phyloP scores from a whole-genome alignment of 2,113 vertebrate genomes.

The Guaruba guarouba region DNA sequence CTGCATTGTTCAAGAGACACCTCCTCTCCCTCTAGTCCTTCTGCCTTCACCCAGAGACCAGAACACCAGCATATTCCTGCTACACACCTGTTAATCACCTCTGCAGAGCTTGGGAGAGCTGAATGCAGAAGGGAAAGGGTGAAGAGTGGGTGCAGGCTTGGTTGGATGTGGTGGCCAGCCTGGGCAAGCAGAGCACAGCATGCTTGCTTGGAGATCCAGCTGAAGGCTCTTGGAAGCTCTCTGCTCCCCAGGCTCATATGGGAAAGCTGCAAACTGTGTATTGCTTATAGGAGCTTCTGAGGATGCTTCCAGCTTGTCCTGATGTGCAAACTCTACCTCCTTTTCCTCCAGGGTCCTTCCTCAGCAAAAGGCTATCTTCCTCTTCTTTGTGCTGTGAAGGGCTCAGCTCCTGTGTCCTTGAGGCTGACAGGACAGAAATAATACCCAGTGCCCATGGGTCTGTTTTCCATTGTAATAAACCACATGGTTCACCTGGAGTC shows the following conservation, averaged over 20 bases:
- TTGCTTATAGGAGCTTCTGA: neutral
- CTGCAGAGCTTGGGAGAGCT: neutral
- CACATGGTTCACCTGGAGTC: neutral
- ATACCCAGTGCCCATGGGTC: neutral
- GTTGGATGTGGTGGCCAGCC: neutral
- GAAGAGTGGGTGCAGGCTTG: neutral
- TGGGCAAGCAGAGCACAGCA: neutral
- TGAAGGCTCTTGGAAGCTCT: neutral
- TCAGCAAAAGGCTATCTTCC: neutral
- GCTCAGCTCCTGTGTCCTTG: neutral
- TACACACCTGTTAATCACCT: neutral
- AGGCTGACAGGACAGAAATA: neutral
- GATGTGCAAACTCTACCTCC: neutral
- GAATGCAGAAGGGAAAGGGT: neutral
- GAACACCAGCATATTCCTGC: fast-evolving
- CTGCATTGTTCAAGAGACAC: neutral
- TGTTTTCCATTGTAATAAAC: neutral
- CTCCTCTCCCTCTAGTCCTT: neutral
- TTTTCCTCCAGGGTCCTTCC: neutral
- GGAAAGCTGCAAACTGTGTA: neutral
- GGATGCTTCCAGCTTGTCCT: neutral
- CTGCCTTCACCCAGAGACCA: neutral
- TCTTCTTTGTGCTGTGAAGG: neutral
- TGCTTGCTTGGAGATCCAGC: neutral
- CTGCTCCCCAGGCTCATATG: neutral